A percentile compares a stretch with the other conserved stretches of the same genome.
These are phyloP conservation scores for Drosophila simulans DNA, from an alignment of 1,140 invertebrate species.

Conservation along the genomic window DNA sequence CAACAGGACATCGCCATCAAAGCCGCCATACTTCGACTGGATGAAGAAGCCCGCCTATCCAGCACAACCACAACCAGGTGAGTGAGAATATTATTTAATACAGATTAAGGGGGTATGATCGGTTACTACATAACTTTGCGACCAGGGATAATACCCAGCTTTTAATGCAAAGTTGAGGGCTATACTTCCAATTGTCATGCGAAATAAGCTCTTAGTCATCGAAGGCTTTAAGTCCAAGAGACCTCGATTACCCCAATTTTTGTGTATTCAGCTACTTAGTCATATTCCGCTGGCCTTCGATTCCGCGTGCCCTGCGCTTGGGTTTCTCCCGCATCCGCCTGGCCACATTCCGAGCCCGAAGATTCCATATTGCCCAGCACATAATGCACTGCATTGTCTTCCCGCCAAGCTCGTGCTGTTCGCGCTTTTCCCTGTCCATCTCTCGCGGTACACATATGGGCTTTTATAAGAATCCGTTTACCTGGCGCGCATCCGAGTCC, in stretches of 20 bases:
- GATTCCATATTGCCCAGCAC: constrained; percentile 32
- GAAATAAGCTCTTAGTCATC: not conserved
- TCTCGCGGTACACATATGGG: not conserved
- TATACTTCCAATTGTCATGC: too few relatives aligned
- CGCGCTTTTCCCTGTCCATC: constrained; percentile 40
- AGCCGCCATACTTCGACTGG: constrained; percentile 94
- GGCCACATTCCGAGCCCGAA: constrained; percentile 15
- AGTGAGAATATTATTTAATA: constrained; percentile 55
- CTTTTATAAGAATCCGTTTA: constrained; percentile 47
- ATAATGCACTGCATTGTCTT: constrained; percentile 58
- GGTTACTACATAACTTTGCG: too few relatives aligned
- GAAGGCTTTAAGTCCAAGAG: not conserved
- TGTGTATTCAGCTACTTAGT: constrained; percentile 29
- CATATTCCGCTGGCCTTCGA: constrained; percentile 44
- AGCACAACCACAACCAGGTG: constrained; percentile 92
- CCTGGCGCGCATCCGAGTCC: constrained; percentile 39
- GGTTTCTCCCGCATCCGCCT: constrained; percentile 67
- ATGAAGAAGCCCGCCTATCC: constrained; percentile 95
- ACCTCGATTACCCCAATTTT: not conserved
- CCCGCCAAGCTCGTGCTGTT: constrained; percentile 67
- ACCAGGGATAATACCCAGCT: too few relatives aligned
- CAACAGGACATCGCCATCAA: constrained; percentile 87
- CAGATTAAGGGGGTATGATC: not conserved
- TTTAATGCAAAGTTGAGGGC: too few relatives aligned
- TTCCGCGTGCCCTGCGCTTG: not conserved